A percentile compares a stretch with the other conserved stretches of the same genome.
phyloP scores from a whole-genome alignment of 2,113 vertebrate genomes.

The Crotalus viridis region DNA sequence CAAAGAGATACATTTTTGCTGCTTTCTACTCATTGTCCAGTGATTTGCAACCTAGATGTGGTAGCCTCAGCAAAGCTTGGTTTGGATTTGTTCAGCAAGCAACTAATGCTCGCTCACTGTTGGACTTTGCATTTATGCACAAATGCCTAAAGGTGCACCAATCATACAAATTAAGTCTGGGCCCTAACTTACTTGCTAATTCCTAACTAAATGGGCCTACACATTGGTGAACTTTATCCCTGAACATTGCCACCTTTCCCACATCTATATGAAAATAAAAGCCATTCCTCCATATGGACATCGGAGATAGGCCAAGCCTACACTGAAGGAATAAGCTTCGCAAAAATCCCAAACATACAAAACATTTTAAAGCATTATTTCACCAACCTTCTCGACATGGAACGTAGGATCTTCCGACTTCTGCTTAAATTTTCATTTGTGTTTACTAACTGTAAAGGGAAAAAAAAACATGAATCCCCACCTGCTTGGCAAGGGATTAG shows the following conservation, averaged over 20 bases:
- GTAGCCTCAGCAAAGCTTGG: not conserved
- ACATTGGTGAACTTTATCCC: not conserved
- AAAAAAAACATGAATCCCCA: not conserved
- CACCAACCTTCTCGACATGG: slow-evolving; percentile 90
- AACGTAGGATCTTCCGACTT: slow-evolving; percentile 88
- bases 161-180: not conserved
- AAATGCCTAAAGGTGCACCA: not conserved
- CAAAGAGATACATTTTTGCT: not conserved
- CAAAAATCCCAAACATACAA: not conserved
- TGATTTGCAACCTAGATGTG: not conserved
- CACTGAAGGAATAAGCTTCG: not conserved
- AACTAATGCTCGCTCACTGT: not conserved
- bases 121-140: not conserved
- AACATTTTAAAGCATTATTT: not conserved
- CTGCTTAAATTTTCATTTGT: slow-evolving; percentile 93
- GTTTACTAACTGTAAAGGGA: slow-evolving; percentile 79
- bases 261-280: not conserved
- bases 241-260: not conserved
- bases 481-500: not conserved
- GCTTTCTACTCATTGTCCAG: not conserved
- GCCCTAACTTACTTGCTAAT: not conserved
- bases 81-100: not conserved
- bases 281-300: not conserved
- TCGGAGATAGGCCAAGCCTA: not conserved
- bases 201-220: not conserved